A percentile compares a stretch with the other conserved stretches of the same genome.
phyloP scores from a whole-genome alignment of 2,797 vertebrate species.

The Falco cherrug region DNA sequence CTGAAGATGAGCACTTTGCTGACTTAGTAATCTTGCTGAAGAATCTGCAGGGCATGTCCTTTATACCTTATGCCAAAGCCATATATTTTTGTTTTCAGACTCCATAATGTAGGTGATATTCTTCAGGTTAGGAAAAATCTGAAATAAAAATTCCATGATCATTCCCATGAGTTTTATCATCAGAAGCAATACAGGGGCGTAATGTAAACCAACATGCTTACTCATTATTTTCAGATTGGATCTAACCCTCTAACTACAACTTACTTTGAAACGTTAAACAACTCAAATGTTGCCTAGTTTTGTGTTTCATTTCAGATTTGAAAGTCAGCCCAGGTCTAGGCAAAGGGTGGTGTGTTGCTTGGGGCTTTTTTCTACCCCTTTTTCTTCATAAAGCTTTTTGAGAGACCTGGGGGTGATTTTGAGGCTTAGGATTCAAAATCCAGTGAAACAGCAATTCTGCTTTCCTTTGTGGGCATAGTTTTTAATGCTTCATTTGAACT shows the following conservation, averaged over 20 bases:
- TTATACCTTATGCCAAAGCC: not conserved
- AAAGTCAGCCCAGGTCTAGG: not conserved
- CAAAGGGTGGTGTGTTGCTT: not conserved
- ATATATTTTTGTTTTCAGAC: not conserved
- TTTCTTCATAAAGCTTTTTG: not conserved
- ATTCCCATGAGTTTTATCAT: not conserved
- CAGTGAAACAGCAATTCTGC: not conserved
- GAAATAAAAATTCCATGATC: not conserved
- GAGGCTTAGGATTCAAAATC: not conserved
- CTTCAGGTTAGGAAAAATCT: not conserved
- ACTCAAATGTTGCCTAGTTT: not conserved
- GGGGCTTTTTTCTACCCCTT: fast-evolving
- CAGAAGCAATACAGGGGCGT: not conserved
- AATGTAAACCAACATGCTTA: not conserved
- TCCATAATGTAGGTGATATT: not conserved
- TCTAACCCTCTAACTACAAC: not conserved
- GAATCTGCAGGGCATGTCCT: not conserved
- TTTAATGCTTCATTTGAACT: not conserved
- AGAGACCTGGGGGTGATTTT: not conserved
- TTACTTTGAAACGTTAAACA: not conserved
- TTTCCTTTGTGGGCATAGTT: not conserved
- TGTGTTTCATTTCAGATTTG: not conserved
- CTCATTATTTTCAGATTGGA: not conserved
- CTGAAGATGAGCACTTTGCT: not conserved
- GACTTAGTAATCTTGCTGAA: not conserved